Conservation (phyloP, 2,888 invertebrate species). For the Pandemis cinnamomeana region DNA sequence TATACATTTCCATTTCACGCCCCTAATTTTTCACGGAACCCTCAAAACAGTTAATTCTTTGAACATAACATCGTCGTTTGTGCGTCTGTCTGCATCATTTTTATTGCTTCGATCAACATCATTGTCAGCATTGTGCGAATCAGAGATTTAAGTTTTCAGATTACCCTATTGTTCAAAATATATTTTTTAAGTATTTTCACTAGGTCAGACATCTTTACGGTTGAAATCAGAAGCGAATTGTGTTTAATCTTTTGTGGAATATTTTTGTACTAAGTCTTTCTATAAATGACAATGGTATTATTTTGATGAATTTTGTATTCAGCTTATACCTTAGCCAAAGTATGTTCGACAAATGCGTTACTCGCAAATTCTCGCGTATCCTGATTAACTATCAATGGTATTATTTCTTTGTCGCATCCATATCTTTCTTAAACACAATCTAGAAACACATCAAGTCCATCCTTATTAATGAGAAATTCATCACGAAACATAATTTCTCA, state of each 20-base stretch:
- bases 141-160: conserved; percentile 42
- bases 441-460: too few relatives aligned
- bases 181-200: conserved; percentile 47
- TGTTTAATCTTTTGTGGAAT: conserved; percentile 23
- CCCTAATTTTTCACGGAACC: conserved; percentile 32
- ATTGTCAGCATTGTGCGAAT: conserved; percentile 45
- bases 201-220: conserved; percentile 48
- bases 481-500: not conserved
- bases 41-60: conserved; percentile 20
- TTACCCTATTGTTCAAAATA: conserved; percentile 47
- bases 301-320: not conserved
- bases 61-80: conserved; percentile 19
- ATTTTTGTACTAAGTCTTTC: conserved; percentile 1
- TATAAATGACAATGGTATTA: not conserved
- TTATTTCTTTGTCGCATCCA: not conserved
- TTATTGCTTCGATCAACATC: conserved; percentile 44
- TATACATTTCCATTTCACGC: conserved; percentile 1
- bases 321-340: not conserved
- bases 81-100: conserved; percentile 43
- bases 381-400: not conserved
- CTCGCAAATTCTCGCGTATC: not conserved
- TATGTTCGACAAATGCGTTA: too few relatives aligned
- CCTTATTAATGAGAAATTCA: too few relatives aligned
- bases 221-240: conserved; percentile 26
- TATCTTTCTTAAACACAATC: not conserved